phyloP scores from a whole-genome alignment of 2,888 invertebrate species.

The Oasisia sp. region DNA sequence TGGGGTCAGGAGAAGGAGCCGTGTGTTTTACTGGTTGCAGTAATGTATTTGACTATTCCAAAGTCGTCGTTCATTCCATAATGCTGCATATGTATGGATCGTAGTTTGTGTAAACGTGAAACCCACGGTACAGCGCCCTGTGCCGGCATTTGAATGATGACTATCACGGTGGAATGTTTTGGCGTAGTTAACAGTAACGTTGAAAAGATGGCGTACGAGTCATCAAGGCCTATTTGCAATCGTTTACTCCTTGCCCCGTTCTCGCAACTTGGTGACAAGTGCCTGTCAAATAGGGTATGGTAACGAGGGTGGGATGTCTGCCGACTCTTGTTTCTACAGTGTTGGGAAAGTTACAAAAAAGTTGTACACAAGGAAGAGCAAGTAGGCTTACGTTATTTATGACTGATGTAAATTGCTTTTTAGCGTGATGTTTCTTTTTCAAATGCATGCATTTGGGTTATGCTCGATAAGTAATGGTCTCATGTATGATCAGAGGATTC shows the following conservation, averaged over 20 bases:
- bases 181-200: not conserved
- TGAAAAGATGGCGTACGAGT: not conserved
- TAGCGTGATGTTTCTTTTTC: not conserved
- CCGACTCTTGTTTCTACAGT: not conserved
- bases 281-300: not conserved
- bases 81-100: not conserved
- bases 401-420: not conserved
- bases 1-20: not conserved
- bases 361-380: not conserved
- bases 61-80: not conserved
- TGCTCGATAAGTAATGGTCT: not conserved
- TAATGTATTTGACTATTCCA: constrained; percentile 11
- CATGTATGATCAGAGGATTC: not conserved
- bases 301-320: not conserved
- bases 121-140: not conserved
- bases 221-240: not conserved
- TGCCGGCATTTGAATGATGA: not conserved
- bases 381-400: not conserved
- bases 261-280: not conserved
- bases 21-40: not conserved
- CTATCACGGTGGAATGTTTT: not conserved
- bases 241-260: not conserved
- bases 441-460: not conserved
- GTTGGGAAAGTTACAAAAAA: not conserved
- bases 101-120: not conserved